Conservation (phyloP, 1,140 invertebrate genomes). For the Pachyrhynchus sulphureomaculatus region DNA sequence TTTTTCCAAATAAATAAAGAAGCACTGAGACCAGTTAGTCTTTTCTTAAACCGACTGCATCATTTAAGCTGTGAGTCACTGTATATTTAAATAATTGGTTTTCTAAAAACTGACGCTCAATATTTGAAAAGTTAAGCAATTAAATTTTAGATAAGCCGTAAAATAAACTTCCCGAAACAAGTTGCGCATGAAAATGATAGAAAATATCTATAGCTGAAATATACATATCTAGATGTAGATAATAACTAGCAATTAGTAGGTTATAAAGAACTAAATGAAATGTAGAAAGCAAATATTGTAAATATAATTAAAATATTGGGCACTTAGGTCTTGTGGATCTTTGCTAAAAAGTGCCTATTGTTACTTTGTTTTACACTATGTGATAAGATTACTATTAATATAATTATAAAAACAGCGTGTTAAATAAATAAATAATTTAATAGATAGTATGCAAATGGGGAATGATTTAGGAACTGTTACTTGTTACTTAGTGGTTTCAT, state of each 20-base stretch:
- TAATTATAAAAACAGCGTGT: not conserved
- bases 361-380: conserved; percentile 47
- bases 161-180: conserved; percentile 43
- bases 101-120: not conserved
- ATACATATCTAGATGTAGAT: conserved; percentile 49
- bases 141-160: conserved; percentile 30
- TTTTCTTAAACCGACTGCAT: too few relatives aligned
- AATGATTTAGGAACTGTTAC: too few relatives aligned
- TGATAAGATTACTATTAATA: conserved; percentile 40
- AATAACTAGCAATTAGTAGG: conserved; percentile 20
- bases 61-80: too few relatives aligned
- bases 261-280: conserved; percentile 13
- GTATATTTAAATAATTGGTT: too few relatives aligned
- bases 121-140: conserved; percentile 21
- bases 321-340: conserved; percentile 39
- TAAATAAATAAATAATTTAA: conserved; percentile 1
- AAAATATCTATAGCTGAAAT: conserved; percentile 38
- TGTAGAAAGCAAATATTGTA: conserved; percentile 35
- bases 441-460: too few relatives aligned
- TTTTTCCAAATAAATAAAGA: too few relatives aligned
- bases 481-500: too few relatives aligned
- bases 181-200: conserved; percentile 35
- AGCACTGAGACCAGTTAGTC: too few relatives aligned
- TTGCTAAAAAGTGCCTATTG: conserved; percentile 46
- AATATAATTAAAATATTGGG: conserved; percentile 44